phyloP scores from a whole-genome alignment of 1,140 invertebrate species.

The Bacillus rossius region DNA sequence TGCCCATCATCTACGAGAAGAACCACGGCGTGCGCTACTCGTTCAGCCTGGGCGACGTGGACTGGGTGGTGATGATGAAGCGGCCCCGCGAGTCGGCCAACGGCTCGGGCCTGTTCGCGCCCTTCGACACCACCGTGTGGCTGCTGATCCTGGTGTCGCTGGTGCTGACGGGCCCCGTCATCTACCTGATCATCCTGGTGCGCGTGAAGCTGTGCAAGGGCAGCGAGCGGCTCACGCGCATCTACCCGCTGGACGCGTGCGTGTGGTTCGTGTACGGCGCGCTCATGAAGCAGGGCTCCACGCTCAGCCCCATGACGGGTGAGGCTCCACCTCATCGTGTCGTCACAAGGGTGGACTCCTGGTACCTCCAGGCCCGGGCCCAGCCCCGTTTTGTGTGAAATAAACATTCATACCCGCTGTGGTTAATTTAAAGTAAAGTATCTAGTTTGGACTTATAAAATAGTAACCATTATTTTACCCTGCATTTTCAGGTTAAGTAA shows the following conservation, averaged over 20 bases:
- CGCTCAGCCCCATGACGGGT: conserved; percentile 70
- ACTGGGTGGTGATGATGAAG: conserved; percentile 71
- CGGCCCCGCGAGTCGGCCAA: conserved; percentile 70
- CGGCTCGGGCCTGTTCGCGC: conserved; percentile 75
- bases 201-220: conserved; percentile 47
- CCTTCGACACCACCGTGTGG: conserved; percentile 74
- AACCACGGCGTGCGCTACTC: conserved; percentile 55
- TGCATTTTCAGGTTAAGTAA: too few relatives aligned
- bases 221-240: conserved; percentile 41
- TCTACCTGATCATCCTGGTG: conserved; percentile 64
- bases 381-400: too few relatives aligned
- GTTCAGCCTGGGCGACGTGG: conserved; percentile 58
- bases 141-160: conserved; percentile 64
- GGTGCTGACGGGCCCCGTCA: conserved; percentile 66
- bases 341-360: too few relatives aligned
- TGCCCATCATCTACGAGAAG: conserved; percentile 59
- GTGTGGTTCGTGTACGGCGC: conserved; percentile 86
- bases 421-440: too few relatives aligned
- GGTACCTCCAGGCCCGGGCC: too few relatives aligned
- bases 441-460: too few relatives aligned
- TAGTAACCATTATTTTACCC: too few relatives aligned
- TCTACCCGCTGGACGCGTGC: conserved; percentile 59
- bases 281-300: conserved; percentile 81
- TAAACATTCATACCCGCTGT: too few relatives aligned
- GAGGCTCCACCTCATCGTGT: neutral